phyloP scores from a whole-genome alignment of 2,888 invertebrate genomes.

The Cordilura impudica region DNA sequence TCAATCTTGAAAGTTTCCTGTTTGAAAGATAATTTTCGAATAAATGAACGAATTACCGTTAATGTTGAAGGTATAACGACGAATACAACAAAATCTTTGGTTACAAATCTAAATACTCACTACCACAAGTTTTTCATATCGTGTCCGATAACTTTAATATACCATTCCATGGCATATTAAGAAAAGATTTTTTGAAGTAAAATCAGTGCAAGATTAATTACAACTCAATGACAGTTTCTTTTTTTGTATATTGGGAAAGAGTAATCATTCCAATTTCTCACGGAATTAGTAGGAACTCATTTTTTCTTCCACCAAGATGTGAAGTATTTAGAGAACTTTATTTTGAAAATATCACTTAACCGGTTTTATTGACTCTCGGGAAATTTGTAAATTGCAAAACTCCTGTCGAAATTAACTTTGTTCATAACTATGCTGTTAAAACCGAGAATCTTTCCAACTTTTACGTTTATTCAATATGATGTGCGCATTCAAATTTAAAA shows the following conservation, averaged over 20 bases:
- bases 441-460: conserved; percentile 6
- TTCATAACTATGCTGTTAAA: not conserved
- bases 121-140: not conserved
- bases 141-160: conserved; percentile 11
- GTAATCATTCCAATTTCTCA: conserved; percentile 16
- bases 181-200: conserved; percentile 30
- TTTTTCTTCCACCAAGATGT: conserved; percentile 28
- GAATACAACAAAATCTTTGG: not conserved
- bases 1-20: not conserved
- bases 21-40: not conserved
- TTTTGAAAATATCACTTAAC: not conserved
- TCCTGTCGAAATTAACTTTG: not conserved
- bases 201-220: conserved; percentile 24
- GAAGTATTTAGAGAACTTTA: conserved; percentile 19
- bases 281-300: not conserved
- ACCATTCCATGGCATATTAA: conserved; percentile 21
- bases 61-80: not conserved
- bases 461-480: conserved; percentile 3
- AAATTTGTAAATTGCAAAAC: conserved; percentile 15
- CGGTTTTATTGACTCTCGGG: conserved; percentile 25
- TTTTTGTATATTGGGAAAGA: not conserved
- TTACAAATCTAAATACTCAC: not conserved
- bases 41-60: not conserved
- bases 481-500: not conserved
- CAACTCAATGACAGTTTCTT: conserved; percentile 7